Evolutionary conservation across 2,888 invertebrate genomes (phyloP), one percentile per base, ranked within the genome.

Genomic region (Lithophane semibrunnea): DNA sequence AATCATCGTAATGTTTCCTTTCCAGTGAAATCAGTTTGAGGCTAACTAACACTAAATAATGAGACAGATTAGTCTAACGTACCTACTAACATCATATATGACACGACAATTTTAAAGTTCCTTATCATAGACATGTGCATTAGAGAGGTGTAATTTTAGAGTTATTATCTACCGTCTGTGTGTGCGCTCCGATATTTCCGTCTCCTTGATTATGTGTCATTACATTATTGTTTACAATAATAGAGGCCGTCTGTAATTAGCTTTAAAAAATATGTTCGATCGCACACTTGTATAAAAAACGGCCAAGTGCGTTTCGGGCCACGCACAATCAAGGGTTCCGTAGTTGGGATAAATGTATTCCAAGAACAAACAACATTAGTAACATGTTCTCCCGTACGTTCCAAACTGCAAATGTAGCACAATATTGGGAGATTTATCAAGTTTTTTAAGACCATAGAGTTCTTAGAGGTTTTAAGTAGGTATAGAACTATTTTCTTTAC

Each of bases 101-200:
- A 77, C 63, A 58, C 13, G 29, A 18, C 64, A 44, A 56, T 69
- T 24, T 56, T 37, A 12, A 49, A 18, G 29, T 77, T 42, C n/a
- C 24, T 64, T 69, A 77, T 69, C 56, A 18, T 64, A 70, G 13
- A 77, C 49, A 21, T 13, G 10, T 49, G 63, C 49, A 63, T 69
- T 56, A 68, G 24, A 75, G 29, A 64, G 24, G 29, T 56, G 29
- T 77, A n/a, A 69, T 69, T 68, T 9, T 56, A 69, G 37, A 77
- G 61, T 69, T 13, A 47, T 67, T 61, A 61, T 67, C 49, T 37
- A 49, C 21, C 10, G 69, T 47, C 29, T 67, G 56, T 29, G 49
- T 37, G 44, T 63, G 56, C 69, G 69, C 42, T 64, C 18, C 1
- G 29, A 29, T 58, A 24, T 58, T 71, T 71, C 49, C 13, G 56